phyloP scores from a whole-genome alignment of 2,888 invertebrate genomes.

The Linyphia triangularis region DNA sequence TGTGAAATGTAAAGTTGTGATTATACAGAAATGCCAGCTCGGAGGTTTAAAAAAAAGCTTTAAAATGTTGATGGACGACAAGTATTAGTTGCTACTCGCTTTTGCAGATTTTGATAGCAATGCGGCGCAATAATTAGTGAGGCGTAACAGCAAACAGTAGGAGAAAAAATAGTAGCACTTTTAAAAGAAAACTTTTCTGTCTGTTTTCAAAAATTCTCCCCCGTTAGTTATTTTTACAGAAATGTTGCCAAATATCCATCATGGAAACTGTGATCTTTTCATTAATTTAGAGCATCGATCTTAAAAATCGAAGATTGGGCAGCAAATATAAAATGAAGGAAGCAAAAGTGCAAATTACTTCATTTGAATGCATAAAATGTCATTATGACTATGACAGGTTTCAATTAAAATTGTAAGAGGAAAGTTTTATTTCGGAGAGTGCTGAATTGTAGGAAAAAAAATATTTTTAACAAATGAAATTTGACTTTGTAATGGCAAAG shows the following conservation, averaged over 20 bases:
- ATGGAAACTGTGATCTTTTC: background rate
- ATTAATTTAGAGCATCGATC: slow-evolving; percentile 22
- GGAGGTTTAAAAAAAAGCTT: slow-evolving; percentile 16
- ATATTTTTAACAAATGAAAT: too few relatives aligned
- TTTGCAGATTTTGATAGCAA: slow-evolving; percentile 15
- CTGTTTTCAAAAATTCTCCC: background rate
- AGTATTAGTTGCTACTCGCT: slow-evolving; percentile 33
- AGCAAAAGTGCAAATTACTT: too few relatives aligned
- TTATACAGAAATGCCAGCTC: slow-evolving; percentile 38
- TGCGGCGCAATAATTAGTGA: slow-evolving; percentile 37
- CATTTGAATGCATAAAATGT: too few relatives aligned
- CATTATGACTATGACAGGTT: too few relatives aligned
- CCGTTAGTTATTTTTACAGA: background rate
- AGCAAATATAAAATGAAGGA: too few relatives aligned
- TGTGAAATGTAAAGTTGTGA: slow-evolving; percentile 56
- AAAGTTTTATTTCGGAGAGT: too few relatives aligned
- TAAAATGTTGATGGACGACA: slow-evolving; percentile 48
- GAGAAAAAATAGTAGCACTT: slow-evolving; percentile 8
- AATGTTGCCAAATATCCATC: background rate
- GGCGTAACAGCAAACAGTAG: background rate
- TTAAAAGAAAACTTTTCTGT: background rate
- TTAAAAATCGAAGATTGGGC: background rate
- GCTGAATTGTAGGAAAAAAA: too few relatives aligned
- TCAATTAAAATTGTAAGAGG: too few relatives aligned
- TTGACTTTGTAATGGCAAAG: too few relatives aligned